A percentile compares a stretch with the other conserved stretches of the same genome.
Evolutionary conservation across 2,797 vertebrate species (phyloP).

Genomic region (Takifugu ocellatus): DNA sequence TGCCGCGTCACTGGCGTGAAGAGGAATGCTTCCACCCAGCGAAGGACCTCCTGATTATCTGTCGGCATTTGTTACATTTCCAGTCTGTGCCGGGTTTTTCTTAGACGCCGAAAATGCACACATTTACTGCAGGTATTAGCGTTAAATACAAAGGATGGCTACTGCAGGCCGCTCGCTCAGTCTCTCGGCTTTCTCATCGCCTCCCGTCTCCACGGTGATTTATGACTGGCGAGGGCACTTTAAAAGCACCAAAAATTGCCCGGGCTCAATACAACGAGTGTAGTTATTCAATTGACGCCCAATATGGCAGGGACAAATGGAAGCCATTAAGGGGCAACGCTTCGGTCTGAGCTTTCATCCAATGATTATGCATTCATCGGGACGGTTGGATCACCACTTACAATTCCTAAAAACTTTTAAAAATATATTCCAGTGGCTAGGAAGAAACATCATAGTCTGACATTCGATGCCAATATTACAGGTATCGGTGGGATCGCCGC

Average conservation of each 20-base stretch:
- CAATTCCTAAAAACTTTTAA: constrained; percentile 28
- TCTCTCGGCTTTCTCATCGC: constrained; percentile 27
- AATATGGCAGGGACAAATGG: constrained; percentile 73
- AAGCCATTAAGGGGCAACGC: constrained; percentile 60
- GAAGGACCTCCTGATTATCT: constrained; percentile 45
- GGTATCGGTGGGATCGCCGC: neutral
- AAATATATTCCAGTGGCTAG: constrained; percentile 26
- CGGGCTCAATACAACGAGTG: constrained; percentile 32
- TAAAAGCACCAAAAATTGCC: constrained; percentile 46
- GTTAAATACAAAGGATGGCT: neutral
- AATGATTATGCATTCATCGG: constrained; percentile 54
- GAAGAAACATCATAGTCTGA: neutral
- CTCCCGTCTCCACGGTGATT: constrained; percentile 45
- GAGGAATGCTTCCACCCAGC: constrained; percentile 37
- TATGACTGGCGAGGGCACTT: constrained; percentile 44
- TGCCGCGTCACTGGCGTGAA: constrained; percentile 45
- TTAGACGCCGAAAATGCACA: no score
- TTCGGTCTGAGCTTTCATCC: constrained; percentile 51
- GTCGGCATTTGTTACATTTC: neutral
- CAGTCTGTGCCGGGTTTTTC: no score
- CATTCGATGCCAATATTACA: neutral
- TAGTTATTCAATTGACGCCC: constrained; percentile 60
- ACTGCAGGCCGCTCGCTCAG: neutral
- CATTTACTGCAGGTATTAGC: neutral
- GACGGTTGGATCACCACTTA: constrained; percentile 25